Percentiles rank a stretch among this genome's conserved stretches.
Conservation (phyloP, 2,113 vertebrate species). For the Labrus mixtus region DNA sequence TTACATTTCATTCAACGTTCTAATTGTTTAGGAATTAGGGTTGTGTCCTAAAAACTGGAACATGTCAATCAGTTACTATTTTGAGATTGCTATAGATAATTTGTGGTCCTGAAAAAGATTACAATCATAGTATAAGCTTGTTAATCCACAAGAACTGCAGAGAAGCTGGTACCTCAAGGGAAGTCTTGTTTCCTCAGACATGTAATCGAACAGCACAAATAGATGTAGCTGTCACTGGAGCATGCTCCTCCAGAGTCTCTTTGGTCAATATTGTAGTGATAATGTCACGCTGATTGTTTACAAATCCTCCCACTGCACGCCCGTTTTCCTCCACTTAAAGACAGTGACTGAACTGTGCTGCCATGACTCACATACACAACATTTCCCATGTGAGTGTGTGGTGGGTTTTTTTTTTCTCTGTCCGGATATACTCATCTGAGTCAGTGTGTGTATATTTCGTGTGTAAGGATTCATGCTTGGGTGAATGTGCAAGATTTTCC, state of each 20-base stretch:
- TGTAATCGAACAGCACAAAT: slow-evolving; percentile 4
- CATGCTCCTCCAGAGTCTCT: background rate
- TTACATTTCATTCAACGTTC: too few species aligned
- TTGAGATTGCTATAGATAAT: too few species aligned
- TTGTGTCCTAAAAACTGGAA: too few species aligned
- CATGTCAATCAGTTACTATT: too few species aligned
- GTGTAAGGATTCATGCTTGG: background rate
- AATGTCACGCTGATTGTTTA: background rate
- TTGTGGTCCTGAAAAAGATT: too few species aligned
- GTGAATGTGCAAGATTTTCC: slow-evolving; percentile 1
- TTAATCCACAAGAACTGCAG: too few species aligned
- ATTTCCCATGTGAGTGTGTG: background rate
- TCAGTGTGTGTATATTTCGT: background rate
- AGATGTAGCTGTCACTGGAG: slow-evolving; percentile 23
- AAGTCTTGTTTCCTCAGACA: background rate
- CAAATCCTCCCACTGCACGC: slow-evolving; percentile 24
- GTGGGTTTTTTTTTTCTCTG: too few species aligned
- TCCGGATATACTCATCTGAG: background rate
- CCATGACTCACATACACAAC: background rate
- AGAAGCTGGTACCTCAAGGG: too few species aligned
- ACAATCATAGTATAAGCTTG: too few species aligned
- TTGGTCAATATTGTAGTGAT: slow-evolving; percentile 23
- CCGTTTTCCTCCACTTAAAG: slow-evolving; percentile 10
- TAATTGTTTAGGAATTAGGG: too few species aligned
- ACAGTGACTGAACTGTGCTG: slow-evolving; percentile 25